Base-by-base conservation (phyloP, 1,140 invertebrate genomes). In the Eriocheir sinensis region DNA sequence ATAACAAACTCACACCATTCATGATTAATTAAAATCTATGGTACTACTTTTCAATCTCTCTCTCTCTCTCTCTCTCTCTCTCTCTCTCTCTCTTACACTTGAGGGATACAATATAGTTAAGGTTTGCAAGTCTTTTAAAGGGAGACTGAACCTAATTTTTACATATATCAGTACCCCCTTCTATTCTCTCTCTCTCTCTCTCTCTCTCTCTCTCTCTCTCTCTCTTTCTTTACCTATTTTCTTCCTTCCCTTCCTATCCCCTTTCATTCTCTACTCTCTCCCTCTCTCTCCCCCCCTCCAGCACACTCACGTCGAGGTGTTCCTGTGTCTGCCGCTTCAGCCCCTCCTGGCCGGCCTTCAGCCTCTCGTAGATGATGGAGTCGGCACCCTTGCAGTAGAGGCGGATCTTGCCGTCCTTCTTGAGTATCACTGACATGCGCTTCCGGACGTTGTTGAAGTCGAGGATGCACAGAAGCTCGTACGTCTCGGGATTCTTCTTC, bases 371-470 rank as follows among this genome's bases (percentile, higher is more conserved):
- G 96, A 99, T 99, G 95, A 99, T 98, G 97, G 99, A 99, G 97
- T 99, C 99, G 88, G 99, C 99, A 95, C 99, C 99, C 97, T 99
- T 99, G 97, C 99, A 99, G 96, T 99, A 99, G 95, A 99, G 97
- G 96, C 98, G 97, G 96, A 99, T 98, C 96, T 98, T 98, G 60
- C 98, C 98, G 96, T 99, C 98, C 96, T 97, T 98, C 96, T 98
- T 97, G 95, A 99, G 97, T 96, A 99, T 99, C 89, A 99, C 99
- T 90, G 99, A 99, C 99, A 99, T 99, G 97, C 99, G 97, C 97
- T 99, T 99, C 94, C 99, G 97, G 95, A 99, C 98, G 97, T 99
- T 99, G 97, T 99, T 99, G 97, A 99, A 99, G 97, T 99, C 99
- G 94, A 99, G 97, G 97, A 99, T 99, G 97, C 99, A 99, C 83